Evolutionary conservation across 1,140 invertebrate species (phyloP).

Genomic region (Marisa cornuarietis): DNA sequence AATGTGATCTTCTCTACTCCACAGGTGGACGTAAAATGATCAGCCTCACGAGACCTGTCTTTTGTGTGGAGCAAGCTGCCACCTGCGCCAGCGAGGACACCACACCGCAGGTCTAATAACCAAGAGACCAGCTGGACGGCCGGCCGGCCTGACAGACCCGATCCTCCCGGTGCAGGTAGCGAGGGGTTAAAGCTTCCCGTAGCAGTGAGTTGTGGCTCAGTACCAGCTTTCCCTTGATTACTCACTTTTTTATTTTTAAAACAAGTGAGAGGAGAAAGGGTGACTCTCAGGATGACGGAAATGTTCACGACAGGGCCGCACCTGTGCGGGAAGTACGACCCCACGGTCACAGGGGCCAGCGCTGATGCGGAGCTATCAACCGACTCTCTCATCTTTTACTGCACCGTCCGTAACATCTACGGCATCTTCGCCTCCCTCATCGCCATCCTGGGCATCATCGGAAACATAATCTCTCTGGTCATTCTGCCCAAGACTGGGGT

Average conservation of each 20-base stretch:
- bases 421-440: slow-evolving; percentile 22
- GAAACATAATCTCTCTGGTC: slow-evolving; percentile 21
- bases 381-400: slow-evolving; percentile 15
- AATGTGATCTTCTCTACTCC: no score
- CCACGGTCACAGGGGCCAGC: neutral
- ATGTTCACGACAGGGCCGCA: slow-evolving; percentile 23
- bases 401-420: slow-evolving; percentile 26
- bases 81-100: no score
- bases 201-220: no score
- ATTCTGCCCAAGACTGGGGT: slow-evolving; percentile 27
- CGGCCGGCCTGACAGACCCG: no score
- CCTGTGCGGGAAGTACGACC: slow-evolving; percentile 23
- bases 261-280: no score
- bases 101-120: no score
- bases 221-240: neutral
- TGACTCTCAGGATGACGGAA: slow-evolving; percentile 11
- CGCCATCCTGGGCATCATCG: slow-evolving; percentile 15
- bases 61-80: no score
- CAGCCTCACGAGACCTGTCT: no score
- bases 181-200: neutral
- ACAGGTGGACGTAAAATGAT: no score
- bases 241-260: neutral
- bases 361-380: neutral
- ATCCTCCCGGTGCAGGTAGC: neutral
- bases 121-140: no score